phyloP scores from a whole-genome alignment of 2,113 vertebrate genomes.

The Cichladusa arquata region DNA sequence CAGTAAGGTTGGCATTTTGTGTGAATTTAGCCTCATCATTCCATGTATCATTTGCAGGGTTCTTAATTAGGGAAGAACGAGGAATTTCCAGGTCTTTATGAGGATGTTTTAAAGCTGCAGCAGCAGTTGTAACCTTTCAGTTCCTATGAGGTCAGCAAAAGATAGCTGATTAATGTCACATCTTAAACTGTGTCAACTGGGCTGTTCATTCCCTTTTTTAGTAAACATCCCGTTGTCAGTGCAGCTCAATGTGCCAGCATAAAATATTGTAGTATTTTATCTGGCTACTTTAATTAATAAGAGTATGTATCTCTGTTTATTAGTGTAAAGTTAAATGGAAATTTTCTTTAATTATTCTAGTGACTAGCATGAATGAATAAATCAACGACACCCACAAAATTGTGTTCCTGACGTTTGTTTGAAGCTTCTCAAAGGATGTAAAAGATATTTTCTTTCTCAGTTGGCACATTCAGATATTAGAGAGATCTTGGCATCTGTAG shows the following conservation, averaged over 20 bases:
- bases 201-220: constrained; percentile 5
- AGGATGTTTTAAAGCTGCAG: neutral
- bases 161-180: constrained; percentile 35
- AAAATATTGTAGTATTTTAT: neutral
- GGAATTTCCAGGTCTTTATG: constrained; percentile 19
- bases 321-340: neutral
- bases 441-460: neutral
- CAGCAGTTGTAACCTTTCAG: constrained; percentile 50
- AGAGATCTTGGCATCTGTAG: neutral
- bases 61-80: constrained; percentile 52
- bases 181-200: constrained; percentile 21
- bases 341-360: neutral
- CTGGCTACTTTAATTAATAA: neutral
- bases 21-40: neutral
- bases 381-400: neutral
- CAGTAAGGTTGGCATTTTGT: neutral
- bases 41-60: neutral
- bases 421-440: neutral
- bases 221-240: neutral
- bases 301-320: neutral
- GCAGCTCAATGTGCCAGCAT: neutral
- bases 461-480: neutral
- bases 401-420: neutral
- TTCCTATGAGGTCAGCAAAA: constrained; percentile 56
- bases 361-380: neutral